A percentile compares a stretch with the other conserved stretches of the same genome.
These are phyloP conservation scores for Calephelis perditalis DNA, from an alignment of 2,888 invertebrate genomes.

Conservation along the genomic window DNA sequence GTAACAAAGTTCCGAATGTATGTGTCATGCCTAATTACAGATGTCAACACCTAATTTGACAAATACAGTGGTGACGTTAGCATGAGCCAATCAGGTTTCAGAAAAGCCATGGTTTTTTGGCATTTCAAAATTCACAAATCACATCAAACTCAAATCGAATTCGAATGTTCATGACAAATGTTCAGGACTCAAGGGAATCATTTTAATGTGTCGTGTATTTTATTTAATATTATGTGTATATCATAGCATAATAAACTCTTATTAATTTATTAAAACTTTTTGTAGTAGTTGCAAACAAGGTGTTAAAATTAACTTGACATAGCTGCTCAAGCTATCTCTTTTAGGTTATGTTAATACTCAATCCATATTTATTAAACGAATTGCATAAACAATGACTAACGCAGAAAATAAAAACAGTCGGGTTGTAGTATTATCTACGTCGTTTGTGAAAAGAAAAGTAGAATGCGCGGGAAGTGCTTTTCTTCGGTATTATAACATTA, in stretches of 20 bases:
- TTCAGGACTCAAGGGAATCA: conserved; percentile 11
- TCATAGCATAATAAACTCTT: conserved; percentile 20
- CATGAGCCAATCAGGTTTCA: neutral
- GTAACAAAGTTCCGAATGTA: too few species aligned
- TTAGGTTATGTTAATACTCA: conserved; percentile 68
- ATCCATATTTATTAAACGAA: conserved; percentile 50
- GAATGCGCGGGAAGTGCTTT: conserved; percentile 75
- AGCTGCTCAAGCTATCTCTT: conserved; percentile 34
- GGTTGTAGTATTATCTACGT: conserved; percentile 53
- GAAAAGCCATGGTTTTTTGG: neutral
- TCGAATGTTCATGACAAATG: conserved; percentile 9
- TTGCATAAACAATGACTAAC: conserved; percentile 60
- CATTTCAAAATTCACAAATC: too few species aligned
- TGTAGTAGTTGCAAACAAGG: conserved; percentile 16
- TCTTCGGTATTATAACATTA: conserved; percentile 67
- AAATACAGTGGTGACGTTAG: too few species aligned
- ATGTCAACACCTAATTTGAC: neutral
- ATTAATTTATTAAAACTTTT: conserved; percentile 25
- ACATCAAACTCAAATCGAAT: neutral
- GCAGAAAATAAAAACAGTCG: conserved; percentile 48
- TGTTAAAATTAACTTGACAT: conserved; percentile 24
- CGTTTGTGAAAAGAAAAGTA: conserved; percentile 56
- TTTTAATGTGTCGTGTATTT: conserved; percentile 25
- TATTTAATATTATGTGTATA: conserved; percentile 25
- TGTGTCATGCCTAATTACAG: too few species aligned